Base-by-base conservation (phyloP, 2,888 invertebrate species). In the Heliconius erato region DNA sequence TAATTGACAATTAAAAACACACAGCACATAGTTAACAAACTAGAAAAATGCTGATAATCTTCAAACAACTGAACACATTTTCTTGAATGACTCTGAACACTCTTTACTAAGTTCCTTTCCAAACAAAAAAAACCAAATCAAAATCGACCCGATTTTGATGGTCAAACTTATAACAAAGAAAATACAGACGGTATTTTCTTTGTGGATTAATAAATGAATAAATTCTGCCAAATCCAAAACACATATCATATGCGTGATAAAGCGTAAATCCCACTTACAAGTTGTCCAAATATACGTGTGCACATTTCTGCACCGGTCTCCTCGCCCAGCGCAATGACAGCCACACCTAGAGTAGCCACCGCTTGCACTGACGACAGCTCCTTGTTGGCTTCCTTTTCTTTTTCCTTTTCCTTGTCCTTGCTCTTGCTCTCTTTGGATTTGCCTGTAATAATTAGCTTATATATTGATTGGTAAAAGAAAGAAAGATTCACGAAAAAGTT, bases 301-400 rank as follows among this genome's bases (percentile, higher is more conserved):
- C 99, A 99, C 99, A 99, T 99, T 94, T 99, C 99, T 3, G 98
- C 98, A 67, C 99, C 99, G 88, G 99, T 99, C 91, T 99, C 99
- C 96, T 99, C 99, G 12, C 99, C 99, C 98, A 99, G 99, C 72
- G 99, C 98, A 89, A 99, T 99, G 84, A 99, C 96, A 23, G 99
- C 99, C 85, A 99, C 99, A 23, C 99, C 99, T 74, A 99, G 96
- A 3, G 99, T 99, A 63, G 99, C 99, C 79, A 99, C 98, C 6
- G 99, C 98, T 92, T 99, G 99, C 89, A 99, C 98, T 0, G 98
- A 97, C 79, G 98, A 98, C 82, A 98, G 95, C 92, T 98, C 98
- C 89, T 98, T 98, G 86, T 97, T 97, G 1, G 97, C 97, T 83
- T 96, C 96, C 90, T 96, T 96, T 32, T 96, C 95, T 86, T 96